Evolutionary conservation across 2,113 vertebrate species (phyloP), one percentile per base, ranked within the genome.

Genomic region (Lycocorax pyrrhopterus): DNA sequence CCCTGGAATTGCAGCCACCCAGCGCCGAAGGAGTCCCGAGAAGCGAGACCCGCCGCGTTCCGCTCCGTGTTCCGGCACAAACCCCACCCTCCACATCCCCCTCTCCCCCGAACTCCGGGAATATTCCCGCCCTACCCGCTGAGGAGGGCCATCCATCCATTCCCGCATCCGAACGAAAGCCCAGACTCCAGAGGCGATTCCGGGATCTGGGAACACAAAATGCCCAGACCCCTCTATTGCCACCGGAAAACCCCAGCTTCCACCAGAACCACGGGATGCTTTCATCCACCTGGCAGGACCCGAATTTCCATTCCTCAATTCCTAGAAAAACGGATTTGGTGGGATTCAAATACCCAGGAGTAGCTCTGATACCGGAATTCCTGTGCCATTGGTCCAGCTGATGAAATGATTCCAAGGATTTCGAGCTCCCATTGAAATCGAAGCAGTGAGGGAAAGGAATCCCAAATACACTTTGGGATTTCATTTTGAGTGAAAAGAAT

Each of bases 121-220:
- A 37, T 15, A 10, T 22, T 69, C 47, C 47, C 26, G 14, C 18
- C n/a, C 46, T 7, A 6, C 7, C 16, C 64, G 4, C 44, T 39
- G 39, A 39, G 39, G 39, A 39, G 10, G 11, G 39, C 16, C 12
- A 27, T n/a, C 16, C 12, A 27, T n/a, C 10, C 13, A 6, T 11
- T 9, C 20, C 27, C 10, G 7, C 13, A 16, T 2, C 68, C 68
- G 2, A 10, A 32, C 0, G 6, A 5, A 32, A 39, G 17, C 20
- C 47, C 47, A 12, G 6, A 23, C 10, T 18, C 22, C 22, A 16
- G 68, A 39, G 2, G 26, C 1, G 8, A 39, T 29, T 32, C 35
- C 4, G 7, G 35, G 27, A 52, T 13, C 27, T 2, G 3, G 59
- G 37, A 16, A 13, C 10, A 12, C 3, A 5, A 39, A 39, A 7